phyloP scores from a whole-genome alignment of 2,113 vertebrate genomes.

The Pygoscelis adeliae region DNA sequence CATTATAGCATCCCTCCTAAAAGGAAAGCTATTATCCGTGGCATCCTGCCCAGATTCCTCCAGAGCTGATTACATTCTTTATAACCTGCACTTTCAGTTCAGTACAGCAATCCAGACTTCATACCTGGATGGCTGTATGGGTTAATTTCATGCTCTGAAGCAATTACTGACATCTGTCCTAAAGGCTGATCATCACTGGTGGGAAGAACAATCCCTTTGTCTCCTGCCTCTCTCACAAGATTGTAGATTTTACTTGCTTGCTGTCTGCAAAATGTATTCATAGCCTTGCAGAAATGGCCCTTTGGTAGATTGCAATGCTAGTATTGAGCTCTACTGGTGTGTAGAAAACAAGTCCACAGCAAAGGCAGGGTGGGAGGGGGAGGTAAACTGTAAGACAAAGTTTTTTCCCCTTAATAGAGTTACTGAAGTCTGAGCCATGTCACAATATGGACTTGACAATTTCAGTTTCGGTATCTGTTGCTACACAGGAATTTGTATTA shows the following conservation, averaged over 20 bases:
- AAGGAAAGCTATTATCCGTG: neutral
- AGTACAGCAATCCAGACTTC: neutral
- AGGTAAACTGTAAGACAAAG: neutral
- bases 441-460: neutral
- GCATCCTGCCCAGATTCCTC: slow-evolving; percentile 38
- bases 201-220: neutral
- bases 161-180: neutral
- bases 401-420: neutral
- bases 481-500: neutral
- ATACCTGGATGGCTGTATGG: neutral
- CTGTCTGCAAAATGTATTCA: neutral
- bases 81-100: neutral
- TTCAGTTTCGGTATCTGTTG: neutral
- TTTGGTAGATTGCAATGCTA: neutral
- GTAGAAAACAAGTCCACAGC: neutral
- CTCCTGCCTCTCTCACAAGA: neutral
- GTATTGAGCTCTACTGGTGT: neutral
- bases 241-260: neutral
- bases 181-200: neutral
- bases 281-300: neutral
- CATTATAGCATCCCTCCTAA: neutral
- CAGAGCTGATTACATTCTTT: neutral
- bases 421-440: neutral
- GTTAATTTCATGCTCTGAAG: neutral
- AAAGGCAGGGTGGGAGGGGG: neutral